Conservation (phyloP, 2,797 vertebrate genomes). For the Cephalopachus bancanus region DNA sequence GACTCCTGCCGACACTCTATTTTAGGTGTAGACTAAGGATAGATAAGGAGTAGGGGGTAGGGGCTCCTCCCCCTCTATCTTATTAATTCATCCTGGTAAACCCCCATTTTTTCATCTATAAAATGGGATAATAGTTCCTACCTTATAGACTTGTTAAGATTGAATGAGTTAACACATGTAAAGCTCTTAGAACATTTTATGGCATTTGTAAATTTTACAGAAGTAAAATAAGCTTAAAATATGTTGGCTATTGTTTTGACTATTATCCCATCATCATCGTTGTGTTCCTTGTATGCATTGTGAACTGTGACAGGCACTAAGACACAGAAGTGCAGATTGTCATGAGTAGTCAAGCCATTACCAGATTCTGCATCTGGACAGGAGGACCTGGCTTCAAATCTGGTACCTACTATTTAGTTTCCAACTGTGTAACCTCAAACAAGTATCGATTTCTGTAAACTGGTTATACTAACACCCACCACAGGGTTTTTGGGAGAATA, state of each 20-base stretch:
- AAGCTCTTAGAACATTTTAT: neutral
- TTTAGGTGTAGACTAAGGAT: neutral
- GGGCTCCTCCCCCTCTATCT: no score
- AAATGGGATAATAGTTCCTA: neutral
- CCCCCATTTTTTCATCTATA: slow-evolving; percentile 20
- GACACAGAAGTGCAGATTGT: neutral
- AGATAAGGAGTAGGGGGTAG: neutral
- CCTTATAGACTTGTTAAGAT: neutral
- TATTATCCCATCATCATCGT: neutral
- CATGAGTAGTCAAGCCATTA: neutral
- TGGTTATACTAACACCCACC: neutral
- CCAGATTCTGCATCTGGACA: neutral
- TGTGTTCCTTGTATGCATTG: neutral
- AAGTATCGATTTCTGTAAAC: neutral
- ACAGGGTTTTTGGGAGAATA: neutral
- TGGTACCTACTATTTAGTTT: neutral
- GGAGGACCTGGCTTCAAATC: neutral
- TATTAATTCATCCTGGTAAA: neutral
- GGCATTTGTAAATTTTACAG: neutral
- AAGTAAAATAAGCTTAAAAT: neutral
- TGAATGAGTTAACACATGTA: neutral
- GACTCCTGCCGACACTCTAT: neutral
- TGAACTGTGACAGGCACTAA: neutral
- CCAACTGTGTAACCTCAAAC: neutral
- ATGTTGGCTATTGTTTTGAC: neutral